These are phyloP conservation scores for Capitulum mitella DNA, from an alignment of 2,888 invertebrate genomes.

Conservation along the genomic window DNA sequence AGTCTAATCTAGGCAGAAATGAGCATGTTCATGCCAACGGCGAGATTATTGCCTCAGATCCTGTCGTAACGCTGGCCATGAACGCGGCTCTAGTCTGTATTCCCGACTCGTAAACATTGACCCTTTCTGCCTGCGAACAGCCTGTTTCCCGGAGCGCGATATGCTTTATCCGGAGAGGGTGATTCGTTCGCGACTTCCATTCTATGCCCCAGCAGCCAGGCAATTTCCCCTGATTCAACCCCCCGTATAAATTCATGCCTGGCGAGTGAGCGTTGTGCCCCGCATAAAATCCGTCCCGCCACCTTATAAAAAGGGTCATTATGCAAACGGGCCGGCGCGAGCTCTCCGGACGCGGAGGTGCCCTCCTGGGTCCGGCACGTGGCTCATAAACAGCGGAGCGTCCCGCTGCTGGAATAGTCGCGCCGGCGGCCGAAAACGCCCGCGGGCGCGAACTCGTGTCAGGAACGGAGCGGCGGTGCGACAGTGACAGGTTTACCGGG, in stretches of 20 bases:
- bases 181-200: background rate
- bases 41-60: background rate
- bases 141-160: background rate
- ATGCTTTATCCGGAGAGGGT: background rate
- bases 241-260: background rate
- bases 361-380: background rate
- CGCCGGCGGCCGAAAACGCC: background rate
- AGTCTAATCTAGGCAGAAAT: background rate
- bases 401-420: background rate
- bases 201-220: background rate
- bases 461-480: too few species aligned
- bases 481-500: too few species aligned
- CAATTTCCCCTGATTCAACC: background rate
- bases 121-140: background rate
- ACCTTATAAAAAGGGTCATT: slow-evolving; percentile 23
- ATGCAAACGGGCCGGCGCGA: background rate
- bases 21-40: background rate
- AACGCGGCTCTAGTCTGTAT: too few species aligned
- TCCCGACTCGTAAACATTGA: background rate
- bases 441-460: too few species aligned
- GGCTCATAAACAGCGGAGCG: background rate
- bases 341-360: background rate
- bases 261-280: background rate
- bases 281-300: slow-evolving; percentile 14
- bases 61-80: too few species aligned